Conservation (phyloP, 2,797 vertebrate species). For the Crax fasciolata region DNA sequence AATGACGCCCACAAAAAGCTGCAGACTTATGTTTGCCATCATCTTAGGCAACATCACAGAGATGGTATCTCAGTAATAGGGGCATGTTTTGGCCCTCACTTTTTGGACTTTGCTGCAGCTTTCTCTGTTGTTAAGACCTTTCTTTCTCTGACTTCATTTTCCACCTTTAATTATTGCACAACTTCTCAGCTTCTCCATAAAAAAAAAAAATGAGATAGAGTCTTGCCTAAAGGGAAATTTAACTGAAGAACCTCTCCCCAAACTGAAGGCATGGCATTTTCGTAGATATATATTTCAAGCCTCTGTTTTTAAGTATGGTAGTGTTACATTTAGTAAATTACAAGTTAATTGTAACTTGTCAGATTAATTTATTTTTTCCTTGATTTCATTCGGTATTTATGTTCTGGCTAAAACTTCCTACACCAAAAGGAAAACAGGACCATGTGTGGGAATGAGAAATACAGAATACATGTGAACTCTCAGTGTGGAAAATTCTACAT, state of each 20-base stretch:
- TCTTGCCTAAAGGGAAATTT: not conserved
- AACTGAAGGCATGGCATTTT: not conserved
- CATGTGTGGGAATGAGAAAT: not conserved
- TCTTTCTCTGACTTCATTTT: not conserved
- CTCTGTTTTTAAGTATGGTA: not conserved
- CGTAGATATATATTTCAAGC: not conserved
- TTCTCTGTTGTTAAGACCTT: not conserved
- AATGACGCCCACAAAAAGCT: not conserved
- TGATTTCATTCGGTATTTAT: not conserved
- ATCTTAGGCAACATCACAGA: accelerated
- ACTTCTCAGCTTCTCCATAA: not conserved
- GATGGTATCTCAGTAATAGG: not conserved
- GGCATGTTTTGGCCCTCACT: not conserved
- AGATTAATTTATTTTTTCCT: not conserved
- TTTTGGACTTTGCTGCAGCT: not conserved
- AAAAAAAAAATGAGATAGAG: not conserved
- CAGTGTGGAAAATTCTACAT: not conserved
- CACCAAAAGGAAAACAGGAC: not conserved
- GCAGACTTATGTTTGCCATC: not conserved
- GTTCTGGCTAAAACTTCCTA: not conserved
- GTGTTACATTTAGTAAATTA: not conserved
- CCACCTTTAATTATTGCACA: not conserved
- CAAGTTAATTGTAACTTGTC: not conserved
- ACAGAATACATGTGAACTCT: not conserved
- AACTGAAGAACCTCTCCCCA: not conserved